phyloP scores from a whole-genome alignment of 2,797 vertebrate genomes.

The Coccyzus lansbergi region DNA sequence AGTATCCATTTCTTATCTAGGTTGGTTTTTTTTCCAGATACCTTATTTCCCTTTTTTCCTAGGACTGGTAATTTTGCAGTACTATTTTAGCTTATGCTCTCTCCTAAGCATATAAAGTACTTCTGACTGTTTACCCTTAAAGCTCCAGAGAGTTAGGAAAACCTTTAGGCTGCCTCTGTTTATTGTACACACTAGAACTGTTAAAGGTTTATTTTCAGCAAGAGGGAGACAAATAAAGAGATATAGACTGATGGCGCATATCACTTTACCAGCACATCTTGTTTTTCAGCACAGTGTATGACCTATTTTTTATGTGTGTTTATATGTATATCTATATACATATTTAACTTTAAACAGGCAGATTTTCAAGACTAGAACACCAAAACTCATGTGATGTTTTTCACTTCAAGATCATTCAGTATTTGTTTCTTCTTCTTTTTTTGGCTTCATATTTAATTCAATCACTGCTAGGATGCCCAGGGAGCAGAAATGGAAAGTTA shows the following conservation, averaged over 20 bases:
- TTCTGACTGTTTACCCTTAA: conserved; percentile 62
- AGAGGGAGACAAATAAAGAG: not conserved
- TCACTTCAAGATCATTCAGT: conserved; percentile 82
- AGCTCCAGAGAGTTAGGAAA: conserved; percentile 42
- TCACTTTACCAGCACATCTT: not conserved
- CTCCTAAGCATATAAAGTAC: conserved; percentile 26
- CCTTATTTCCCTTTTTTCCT: conserved; percentile 45
- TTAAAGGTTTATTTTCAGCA: conserved; percentile 46
- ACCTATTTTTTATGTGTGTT: not conserved
- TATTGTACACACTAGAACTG: conserved; percentile 34
- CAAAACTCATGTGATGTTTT: conserved; percentile 80
- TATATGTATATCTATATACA: conserved; percentile 34
- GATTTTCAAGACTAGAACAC: conserved; percentile 71
- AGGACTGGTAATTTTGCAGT: conserved; percentile 34
- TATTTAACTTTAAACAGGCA: conserved; percentile 42
- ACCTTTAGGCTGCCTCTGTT: conserved; percentile 43
- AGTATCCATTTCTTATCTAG: not conserved
- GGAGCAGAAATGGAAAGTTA: conserved; percentile 49
- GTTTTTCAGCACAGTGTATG: not conserved
- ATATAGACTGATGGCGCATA: conserved; percentile 35
- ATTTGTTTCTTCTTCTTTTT: conserved; percentile 22
- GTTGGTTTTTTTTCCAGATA: not conserved
- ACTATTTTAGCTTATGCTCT: conserved; percentile 48
- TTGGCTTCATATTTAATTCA: conserved; percentile 70
- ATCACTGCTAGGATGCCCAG: conserved; percentile 18